Base-by-base conservation (phyloP, 2,797 vertebrate genomes). In the Chaunax sp. region DNA sequence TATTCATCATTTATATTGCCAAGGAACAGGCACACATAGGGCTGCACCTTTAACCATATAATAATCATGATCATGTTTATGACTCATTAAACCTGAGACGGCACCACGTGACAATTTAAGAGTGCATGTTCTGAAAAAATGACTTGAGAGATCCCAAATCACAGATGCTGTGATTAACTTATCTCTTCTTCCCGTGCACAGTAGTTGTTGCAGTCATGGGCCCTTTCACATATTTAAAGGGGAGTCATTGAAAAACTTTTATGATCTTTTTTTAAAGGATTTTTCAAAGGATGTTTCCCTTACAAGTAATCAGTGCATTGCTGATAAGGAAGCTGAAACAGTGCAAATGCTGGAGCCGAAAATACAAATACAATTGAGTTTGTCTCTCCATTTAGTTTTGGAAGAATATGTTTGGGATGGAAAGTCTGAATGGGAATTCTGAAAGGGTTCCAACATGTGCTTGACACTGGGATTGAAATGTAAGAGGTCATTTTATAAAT, bases 41-140 rank as follows among this genome's bases (percentile, higher is more conserved):
- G 76, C 81, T 80, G 81, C 52, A 65, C 15, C 40, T 25, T 44
- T 44, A 65, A 77, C 19, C 18, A 56, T 26, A 45, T 63, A 61
- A 86, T 78, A 84, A 87, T 89, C 78, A 84, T 62, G 19, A 73
- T 82, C 51, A 79, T 78, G 63, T 44, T 67, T 83, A 63, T 54
- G n/a, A 9, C 18, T 54, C 4, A 7, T 60, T 22, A n/a, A 43
- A 59, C 25, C 15, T 41, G 1, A 44, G 40, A 40, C 41, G 6
- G 11, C n/a, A n/a, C 19, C 30, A 38, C 28, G 25, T 5, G 30
- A 69, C 16, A 57, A 6, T 14, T 41, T 8, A 64, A 26, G 16
- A 26, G 44, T 14, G 0, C 6, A 26, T 37, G 0, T 28, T 20
- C 63, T 37, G 6, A 33, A 33, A 35, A 19, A 44, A 46, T 1